Percentiles rank a stretch among this genome's conserved stretches.
These are phyloP conservation scores for Hyppa rectilinea DNA, from an alignment of 2,888 invertebrate genomes.

Conservation along the genomic window DNA sequence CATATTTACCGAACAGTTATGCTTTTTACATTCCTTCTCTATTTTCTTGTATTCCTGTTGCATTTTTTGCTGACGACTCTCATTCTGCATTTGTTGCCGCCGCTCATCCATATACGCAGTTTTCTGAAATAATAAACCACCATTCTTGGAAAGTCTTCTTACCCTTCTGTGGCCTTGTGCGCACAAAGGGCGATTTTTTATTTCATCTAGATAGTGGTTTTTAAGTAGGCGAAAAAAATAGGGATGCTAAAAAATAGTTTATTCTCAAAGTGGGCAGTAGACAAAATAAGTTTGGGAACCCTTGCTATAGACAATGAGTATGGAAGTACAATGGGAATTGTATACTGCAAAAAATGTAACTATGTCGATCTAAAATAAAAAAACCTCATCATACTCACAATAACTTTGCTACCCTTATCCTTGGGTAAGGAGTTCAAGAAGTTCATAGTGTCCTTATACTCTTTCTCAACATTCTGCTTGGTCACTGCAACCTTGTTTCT, in stretches of 20 bases:
- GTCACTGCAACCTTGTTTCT: slow-evolving; percentile 87
- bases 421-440: slow-evolving; percentile 84
- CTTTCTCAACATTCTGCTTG: slow-evolving; percentile 92
- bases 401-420: slow-evolving; percentile 74
- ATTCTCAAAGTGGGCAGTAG: too few relatives aligned
- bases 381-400: slow-evolving; percentile 73
- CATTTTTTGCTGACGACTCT: slow-evolving; percentile 80
- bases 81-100: slow-evolving; percentile 77
- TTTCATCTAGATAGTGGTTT: too few relatives aligned
- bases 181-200: too few relatives aligned
- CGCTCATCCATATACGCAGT: slow-evolving; percentile 81
- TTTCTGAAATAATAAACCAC: slow-evolving; percentile 70
- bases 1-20: slow-evolving; percentile 56
- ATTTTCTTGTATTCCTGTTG: slow-evolving; percentile 84
- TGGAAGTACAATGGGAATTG: background rate
- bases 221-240: too few relatives aligned
- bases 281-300: too few relatives aligned
- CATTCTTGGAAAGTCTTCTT: background rate
- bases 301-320: background rate
- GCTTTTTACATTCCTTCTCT: slow-evolving; percentile 79
- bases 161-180: too few relatives aligned
- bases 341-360: background rate
- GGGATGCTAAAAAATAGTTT: too few relatives aligned
- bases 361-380: background rate
- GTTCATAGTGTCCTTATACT: slow-evolving; percentile 85